These are phyloP conservation scores for Sterna hirundo DNA, from an alignment of 2,113 vertebrate species.

Conservation along the genomic window DNA sequence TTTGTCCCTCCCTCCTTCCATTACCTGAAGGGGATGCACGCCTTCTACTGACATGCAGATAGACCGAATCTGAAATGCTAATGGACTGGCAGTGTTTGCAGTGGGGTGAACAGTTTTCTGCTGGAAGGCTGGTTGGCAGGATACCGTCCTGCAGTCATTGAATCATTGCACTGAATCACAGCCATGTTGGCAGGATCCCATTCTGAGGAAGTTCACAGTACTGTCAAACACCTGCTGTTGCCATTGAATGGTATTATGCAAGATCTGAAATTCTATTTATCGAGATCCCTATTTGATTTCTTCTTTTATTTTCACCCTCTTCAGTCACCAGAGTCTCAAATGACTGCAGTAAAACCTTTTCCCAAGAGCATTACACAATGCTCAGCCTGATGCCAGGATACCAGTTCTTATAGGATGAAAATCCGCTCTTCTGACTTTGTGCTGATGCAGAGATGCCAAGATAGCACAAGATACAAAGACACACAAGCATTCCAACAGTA, in stretches of 20 bases:
- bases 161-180: constrained; percentile 81
- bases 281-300: constrained; percentile 68
- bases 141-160: constrained; percentile 66
- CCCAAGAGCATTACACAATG: constrained; percentile 2
- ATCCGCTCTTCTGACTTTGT: not conserved
- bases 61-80: constrained; percentile 69
- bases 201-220: constrained; percentile 80
- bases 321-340: constrained; percentile 52
- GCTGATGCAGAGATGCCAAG: not conserved
- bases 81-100: constrained; percentile 63
- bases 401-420: constrained; percentile 10
- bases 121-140: constrained; percentile 72
- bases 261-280: constrained; percentile 79
- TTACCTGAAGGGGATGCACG: constrained; percentile 58
- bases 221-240: constrained; percentile 81
- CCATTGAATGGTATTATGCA: constrained; percentile 79
- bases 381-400: not conserved
- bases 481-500: not conserved
- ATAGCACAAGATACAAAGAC: not conserved
- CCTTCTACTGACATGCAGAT: constrained; percentile 37
- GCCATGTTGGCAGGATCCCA: constrained; percentile 78
- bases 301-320: not conserved
- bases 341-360: constrained; percentile 56
- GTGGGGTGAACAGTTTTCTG: constrained; percentile 55
- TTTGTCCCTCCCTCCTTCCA: not conserved